Evolutionary conservation across 2,113 vertebrate species (phyloP), one percentile per base, ranked within the genome.

Genomic region (Vidua chalybeata): DNA sequence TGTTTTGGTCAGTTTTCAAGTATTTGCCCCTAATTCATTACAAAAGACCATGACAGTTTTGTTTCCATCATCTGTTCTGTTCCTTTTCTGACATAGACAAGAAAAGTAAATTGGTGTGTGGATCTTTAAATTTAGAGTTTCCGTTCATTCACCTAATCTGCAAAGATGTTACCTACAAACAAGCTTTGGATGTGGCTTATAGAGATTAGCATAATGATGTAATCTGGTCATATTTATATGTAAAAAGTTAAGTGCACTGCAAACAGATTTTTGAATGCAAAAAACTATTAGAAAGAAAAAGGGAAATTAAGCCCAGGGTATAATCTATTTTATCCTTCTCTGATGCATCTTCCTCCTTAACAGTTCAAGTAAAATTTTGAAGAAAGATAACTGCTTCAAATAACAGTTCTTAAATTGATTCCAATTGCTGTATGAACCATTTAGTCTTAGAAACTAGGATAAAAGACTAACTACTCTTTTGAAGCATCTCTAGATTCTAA

Each of bases 61-160:
- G n/a, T 88, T 90, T 91, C 18, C 30, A 4, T 76, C 22, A 37
- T 33, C 13, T 55, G 4, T 69, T 31, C 35, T 80, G 2, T 71
- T 66, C 15, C 4, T 66, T 71, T 84, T 48, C 37, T 80, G 43
- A 46, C 0, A 1, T 9, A 28, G 15, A 12, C 2, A 41, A 21
- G n/a, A 33, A 9, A 48, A 61, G 4, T 9, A 78, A 66, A 37
- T 51, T 0, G 0, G 2, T 11, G 2, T 43, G 19, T 24, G 20
- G 28, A 1, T 66, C 45, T 82, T 78, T 24, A 49, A n/a, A n/a
- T 45, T 15, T 61, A 35, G 4, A 13, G 3, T 46, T 91, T 73
- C 9, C 0, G 3, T 89, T 63, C 21, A 13, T 55, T 78, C 10
- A 21, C 62, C 8, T 62, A 5, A 27, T 83, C 46, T 74, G 26